Evolutionary conservation across 2,888 invertebrate species (phyloP), one percentile per base, ranked within the genome.

Genomic region (Apoda limacodes): DNA sequence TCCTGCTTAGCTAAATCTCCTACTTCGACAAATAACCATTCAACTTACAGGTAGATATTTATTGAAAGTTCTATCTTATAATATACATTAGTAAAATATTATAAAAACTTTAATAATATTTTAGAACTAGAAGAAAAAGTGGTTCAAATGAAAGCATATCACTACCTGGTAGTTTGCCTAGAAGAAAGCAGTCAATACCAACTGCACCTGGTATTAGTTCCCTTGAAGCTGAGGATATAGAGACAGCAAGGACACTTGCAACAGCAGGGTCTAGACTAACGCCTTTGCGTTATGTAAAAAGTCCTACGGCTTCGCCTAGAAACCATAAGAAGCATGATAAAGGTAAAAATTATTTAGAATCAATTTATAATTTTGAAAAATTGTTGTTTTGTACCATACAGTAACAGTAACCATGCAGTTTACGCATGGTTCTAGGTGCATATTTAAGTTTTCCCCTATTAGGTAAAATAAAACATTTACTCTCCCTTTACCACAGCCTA

Each of bases 71-170:
- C 7, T 17, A 7, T 17, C 5, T 17, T 17, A 17, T 6, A 17
- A 17, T 6, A 17, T 7, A 17, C 17, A 17, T 12, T 14, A 12
- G 20, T 7, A 17, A 28, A 17, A 12, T 30, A n/a, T 17, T 5
- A 23, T 29, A 22, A 20, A 4, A 17, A 31, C 9, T 19, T 23
- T 25, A 22, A 2, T 29, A 9, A 13, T 34, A 17, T 26, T 11
- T 33, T 32, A 72, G 80, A 29, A 67, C 76, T n/a, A 57, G 78
- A 43, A 56, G 76, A 50, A 82, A 82, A 64, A 81, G 71, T 42
- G 74, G 76, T 14, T 72, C 85, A 46, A 85, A 84, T 48, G 85
- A 85, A 63, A 85, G 84, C 53, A 85, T 85, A 51, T 88, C 87
- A 49, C 62, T 88, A 33, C 85, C 85, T 9, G 84, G 85, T 22